Base-by-base conservation (phyloP, 2,113 vertebrate species). In the Perca flavescens region DNA sequence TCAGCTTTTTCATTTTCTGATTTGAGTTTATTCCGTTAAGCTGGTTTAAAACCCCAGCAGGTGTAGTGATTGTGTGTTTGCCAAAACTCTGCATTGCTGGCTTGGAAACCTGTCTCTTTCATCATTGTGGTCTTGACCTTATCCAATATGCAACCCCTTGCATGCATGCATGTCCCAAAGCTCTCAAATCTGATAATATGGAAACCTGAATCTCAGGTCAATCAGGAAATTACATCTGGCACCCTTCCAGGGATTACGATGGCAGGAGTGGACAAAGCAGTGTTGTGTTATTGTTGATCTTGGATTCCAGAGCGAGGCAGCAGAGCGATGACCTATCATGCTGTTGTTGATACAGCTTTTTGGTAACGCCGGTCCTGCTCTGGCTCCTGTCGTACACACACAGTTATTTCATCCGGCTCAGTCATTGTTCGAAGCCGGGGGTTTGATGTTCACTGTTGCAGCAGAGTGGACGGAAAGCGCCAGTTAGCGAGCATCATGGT, bases 281-380 rank as follows among this genome's bases (percentile, higher is more conserved):
- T 60, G 77, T 43, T 31, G 74, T 72, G 40, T 88, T 82, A 52
- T 76, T 80, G 89, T 91, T 85, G 87, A 78, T 84, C 50, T 86
- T 84, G 88, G 88, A 87, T 88, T 84, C 86, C 49, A 75, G 79
- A 69, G 64, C 1, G 64, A 64, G 80, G 87, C 83, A 74, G 79
- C 72, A 15, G 84, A 86, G 89, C 84, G 64, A 19, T 83, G 89
- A 85, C 79, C 88, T 65, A 76, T 88, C 79, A 36, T 43, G 64
- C 46, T 8, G 75, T 52, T 88, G 90, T 91, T 88, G 87, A 86
- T 79, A 75, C 87, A 90, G 92, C 88, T 89, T 88, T 86, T 77
- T 64, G 83, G 71, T 68, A 46, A 47, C 17, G 12, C 15, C 49
- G 10, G 62, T 68, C 67, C 74, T 25, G 49, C 25, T 31, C 34